A percentile compares a stretch with the other conserved stretches of the same genome.
Evolutionary conservation across 2,113 vertebrate species (phyloP).

Genomic region (Sapayoa aenigma): DNA sequence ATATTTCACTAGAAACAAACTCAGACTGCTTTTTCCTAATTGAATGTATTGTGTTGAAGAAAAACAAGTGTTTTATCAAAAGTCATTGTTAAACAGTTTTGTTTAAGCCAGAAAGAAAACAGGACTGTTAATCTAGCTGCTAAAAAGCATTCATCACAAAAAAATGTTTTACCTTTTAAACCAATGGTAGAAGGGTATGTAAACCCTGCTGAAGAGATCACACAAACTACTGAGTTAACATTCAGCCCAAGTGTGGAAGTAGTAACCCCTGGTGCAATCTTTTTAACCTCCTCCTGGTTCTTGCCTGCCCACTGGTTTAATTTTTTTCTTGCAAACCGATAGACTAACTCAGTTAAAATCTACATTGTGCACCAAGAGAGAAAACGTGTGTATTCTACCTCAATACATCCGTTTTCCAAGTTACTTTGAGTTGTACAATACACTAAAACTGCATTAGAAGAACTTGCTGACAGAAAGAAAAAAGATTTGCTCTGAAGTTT

Average conservation of each 20-base stretch:
- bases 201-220: neutral
- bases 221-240: neutral
- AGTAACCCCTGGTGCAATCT: neutral
- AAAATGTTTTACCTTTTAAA: neutral
- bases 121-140: neutral
- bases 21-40: neutral
- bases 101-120: neutral
- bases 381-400: neutral
- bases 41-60: neutral
- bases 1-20: neutral
- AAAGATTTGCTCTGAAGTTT: neutral
- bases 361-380: neutral
- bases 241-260: neutral
- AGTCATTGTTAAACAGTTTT: neutral
- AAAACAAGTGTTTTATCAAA: neutral
- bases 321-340: neutral
- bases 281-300: neutral
- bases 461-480: neutral
- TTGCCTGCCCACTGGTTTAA: neutral
- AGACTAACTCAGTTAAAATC: neutral
- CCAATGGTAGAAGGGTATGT: neutral
- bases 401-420: neutral
- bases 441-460: neutral
- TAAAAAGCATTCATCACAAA: neutral
- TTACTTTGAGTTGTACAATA: neutral